Evolutionary conservation across 2,888 invertebrate genomes (phyloP), one percentile per base, ranked within the genome.

Genomic region (Neocrepidodera transversa): DNA sequence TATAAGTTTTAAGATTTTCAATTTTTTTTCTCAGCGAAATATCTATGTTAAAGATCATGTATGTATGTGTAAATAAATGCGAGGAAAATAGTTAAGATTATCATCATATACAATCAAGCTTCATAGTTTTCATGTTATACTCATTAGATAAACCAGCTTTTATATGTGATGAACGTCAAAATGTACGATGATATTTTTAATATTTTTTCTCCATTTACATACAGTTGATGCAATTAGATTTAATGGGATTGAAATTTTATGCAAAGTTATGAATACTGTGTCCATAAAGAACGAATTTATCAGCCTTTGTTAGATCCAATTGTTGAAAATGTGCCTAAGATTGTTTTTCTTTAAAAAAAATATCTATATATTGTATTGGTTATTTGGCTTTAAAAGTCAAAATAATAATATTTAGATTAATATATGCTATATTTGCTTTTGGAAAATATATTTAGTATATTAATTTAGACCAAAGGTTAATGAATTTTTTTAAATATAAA

Each of bases 181-280:
- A 13, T 13, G 17, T 48, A 14, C 18, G 14, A 17, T 38, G 42
- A 20, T 11, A 11, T 52, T 52, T 26, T 28, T 40, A 14, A 13
- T 8, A 28, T 26, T 42, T 51, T 30, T 36, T 32, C 43, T 26
- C 16, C 11, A 18, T 13, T 52, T 30, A 11, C n/a, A n/a, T n/a
- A n/a, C 7, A 16, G 40, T 16, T 23, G 28, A 20, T 13, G 52
- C 40, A 23, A 52, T 28, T 52, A 52, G 42, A 30, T 13, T 43
- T 53, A 43, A 43, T 2, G 38, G 35, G 32, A 43, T 53, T 53
- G 43, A 53, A 53, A 52, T 52, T 42, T 40, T 52, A 52, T 18
- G 40, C 23, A 53, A 32, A 32, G 43, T 53, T 43, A 43, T 30
- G 6, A 38, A 42, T 52, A 42, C 52, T 42, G 38, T 38, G 38